Evolutionary conservation across 2,888 invertebrate genomes (phyloP).

Genomic region (Hesperia comma): DNA sequence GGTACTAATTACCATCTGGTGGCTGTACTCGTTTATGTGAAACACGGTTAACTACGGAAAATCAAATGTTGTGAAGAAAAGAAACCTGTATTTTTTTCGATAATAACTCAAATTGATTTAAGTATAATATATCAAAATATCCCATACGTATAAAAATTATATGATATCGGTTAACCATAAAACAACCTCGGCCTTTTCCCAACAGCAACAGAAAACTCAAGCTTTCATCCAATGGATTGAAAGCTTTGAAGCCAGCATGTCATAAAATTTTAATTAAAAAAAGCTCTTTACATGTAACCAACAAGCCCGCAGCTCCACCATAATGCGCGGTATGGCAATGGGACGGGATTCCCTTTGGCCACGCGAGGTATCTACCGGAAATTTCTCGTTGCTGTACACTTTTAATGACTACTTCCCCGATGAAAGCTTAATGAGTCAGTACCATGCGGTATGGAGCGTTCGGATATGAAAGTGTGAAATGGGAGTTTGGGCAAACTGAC

Average conservation of each 20-base stretch:
- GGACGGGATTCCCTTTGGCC: conserved; percentile 31
- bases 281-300: conserved; percentile 33
- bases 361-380: conserved; percentile 58
- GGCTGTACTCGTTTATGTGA: no score
- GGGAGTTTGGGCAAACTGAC: not conserved
- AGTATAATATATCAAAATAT: no score
- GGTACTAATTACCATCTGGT: no score
- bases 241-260: conserved; percentile 19
- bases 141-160: no score
- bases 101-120: no score
- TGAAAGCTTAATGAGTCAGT: conserved; percentile 73
- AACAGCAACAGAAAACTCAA: not conserved
- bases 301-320: conserved; percentile 24
- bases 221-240: conserved; percentile 8
- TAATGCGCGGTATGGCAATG: conserved; percentile 21
- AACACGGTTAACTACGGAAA: no score
- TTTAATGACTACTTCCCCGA: conserved; percentile 74
- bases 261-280: conserved; percentile 34
- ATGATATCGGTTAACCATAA: not conserved
- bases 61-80: no score
- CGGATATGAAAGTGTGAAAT: not conserved
- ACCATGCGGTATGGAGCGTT: conserved; percentile 35
- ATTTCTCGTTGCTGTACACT: conserved; percentile 72
- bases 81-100: no score
- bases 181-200: not conserved